Conservation (phyloP, 2,888 invertebrate genomes). For the Cryptocephalus moraei region DNA sequence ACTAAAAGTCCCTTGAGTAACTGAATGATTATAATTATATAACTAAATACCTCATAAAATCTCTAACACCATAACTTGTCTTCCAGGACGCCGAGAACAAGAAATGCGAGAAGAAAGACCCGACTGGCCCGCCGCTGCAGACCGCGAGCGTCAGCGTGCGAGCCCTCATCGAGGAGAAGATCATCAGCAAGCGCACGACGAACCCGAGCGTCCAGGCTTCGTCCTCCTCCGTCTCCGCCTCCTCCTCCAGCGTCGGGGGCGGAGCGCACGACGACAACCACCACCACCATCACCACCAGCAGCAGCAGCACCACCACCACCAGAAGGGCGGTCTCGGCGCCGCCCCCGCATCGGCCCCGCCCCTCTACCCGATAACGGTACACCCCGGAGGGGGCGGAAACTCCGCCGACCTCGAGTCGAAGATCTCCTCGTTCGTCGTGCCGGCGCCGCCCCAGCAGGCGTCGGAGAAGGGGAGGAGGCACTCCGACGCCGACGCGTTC, state of each 20-base stretch:
- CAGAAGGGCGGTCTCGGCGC: no score
- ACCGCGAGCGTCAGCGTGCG: slow-evolving; percentile 88
- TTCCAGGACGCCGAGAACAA: slow-evolving; percentile 71
- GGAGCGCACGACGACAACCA: slow-evolving; percentile 16
- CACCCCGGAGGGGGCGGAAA: slow-evolving; percentile 37
- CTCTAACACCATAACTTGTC: no score
- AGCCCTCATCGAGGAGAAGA: slow-evolving; percentile 86
- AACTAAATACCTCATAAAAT: no score
- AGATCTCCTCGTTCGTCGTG: slow-evolving; percentile 45
- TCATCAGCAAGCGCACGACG: slow-evolving; percentile 73
- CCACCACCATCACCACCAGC: slow-evolving; percentile 8
- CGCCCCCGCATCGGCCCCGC: slow-evolving; percentile 33
- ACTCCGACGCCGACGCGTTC: slow-evolving; percentile 44
- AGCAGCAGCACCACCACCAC: slow-evolving; percentile 13
- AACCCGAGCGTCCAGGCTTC: slow-evolving; percentile 22
- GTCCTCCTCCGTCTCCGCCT: slow-evolving; percentile 18
- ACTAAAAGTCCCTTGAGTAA: no score
- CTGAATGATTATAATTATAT: no score
- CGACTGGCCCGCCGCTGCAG: slow-evolving; percentile 73
- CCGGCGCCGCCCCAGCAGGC: slow-evolving; percentile 44
- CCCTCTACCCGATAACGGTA: slow-evolving; percentile 36
- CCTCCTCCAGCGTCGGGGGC: slow-evolving; percentile 10
- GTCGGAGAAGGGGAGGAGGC: slow-evolving; percentile 35
- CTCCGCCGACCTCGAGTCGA: slow-evolving; percentile 30
- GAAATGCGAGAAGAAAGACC: slow-evolving; percentile 76